phyloP scores from a whole-genome alignment of 2,113 vertebrate species.

The Urocynchramus pylzowi region DNA sequence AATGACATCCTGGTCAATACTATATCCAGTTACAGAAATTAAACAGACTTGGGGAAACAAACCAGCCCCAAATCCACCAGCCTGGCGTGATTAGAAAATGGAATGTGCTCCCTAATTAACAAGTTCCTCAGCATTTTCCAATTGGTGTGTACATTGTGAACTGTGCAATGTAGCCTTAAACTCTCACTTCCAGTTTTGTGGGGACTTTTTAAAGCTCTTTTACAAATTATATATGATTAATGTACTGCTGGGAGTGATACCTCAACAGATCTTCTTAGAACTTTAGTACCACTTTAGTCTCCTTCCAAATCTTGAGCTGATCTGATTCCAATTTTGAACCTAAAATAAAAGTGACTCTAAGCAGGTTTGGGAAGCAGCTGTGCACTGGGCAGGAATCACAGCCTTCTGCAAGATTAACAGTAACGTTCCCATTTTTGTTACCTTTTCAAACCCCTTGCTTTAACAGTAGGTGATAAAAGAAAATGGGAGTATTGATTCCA shows the following conservation, averaged over 20 bases:
- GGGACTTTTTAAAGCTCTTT: neutral
- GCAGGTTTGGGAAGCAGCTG: neutral
- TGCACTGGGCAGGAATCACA: neutral
- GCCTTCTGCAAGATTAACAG: neutral
- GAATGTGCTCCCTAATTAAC: neutral
- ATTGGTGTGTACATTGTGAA: neutral
- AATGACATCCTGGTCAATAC: constrained; percentile 37
- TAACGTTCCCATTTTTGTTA: neutral
- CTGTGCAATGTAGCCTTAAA: neutral
- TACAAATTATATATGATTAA: neutral
- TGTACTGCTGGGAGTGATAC: neutral
- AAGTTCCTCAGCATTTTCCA: neutral
- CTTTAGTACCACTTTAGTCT: neutral
- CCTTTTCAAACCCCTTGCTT: neutral
- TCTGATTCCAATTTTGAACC: neutral
- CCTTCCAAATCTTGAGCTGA: constrained; percentile 45
- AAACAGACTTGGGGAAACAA: neutral
- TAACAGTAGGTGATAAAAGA: neutral
- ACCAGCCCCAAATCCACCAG: neutral
- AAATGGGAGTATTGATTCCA: neutral
- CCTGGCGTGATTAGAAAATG: neutral
- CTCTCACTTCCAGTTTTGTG: neutral
- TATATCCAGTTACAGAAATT: neutral
- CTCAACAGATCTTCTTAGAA: constrained; percentile 12
- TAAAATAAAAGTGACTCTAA: neutral